Percentiles rank a stretch among this genome's conserved stretches.
phyloP scores from a whole-genome alignment of 2,113 vertebrate species.

The Cyprinus carpio region DNA sequence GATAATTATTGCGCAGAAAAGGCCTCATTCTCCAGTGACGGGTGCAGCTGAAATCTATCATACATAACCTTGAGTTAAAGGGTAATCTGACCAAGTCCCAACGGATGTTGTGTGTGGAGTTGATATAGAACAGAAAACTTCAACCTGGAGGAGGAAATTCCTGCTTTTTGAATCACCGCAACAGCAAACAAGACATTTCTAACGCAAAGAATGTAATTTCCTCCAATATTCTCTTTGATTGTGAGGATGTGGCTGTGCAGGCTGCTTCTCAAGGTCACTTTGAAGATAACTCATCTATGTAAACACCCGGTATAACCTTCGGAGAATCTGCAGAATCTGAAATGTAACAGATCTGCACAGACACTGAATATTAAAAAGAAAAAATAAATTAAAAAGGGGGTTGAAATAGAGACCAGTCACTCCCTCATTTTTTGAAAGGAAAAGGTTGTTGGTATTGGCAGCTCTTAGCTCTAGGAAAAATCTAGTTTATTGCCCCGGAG shows the following conservation, averaged over 20 bases:
- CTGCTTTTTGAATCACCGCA: not conserved
- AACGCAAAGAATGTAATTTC: constrained; percentile 15
- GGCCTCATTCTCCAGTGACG: not conserved
- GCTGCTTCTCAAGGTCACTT: constrained; percentile 29
- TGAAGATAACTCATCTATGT: constrained; percentile 40
- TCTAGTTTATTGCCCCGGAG: not conserved
- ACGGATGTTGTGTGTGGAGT: not conserved
- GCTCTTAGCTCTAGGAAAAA: not conserved
- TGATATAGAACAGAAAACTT: constrained; percentile 11
- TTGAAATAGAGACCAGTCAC: not conserved
- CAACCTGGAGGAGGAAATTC: not conserved
- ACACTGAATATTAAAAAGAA: constrained; percentile 13
- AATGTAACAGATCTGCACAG: constrained; percentile 11
- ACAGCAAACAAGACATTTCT: not conserved
- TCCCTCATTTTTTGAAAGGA: constrained; percentile 11
- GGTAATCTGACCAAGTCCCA: not conserved
- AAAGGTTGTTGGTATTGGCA: constrained; percentile 29
- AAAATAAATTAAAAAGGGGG: not conserved
- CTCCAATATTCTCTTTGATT: constrained; percentile 38
- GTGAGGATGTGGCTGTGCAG: constrained; percentile 45
- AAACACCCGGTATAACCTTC: constrained; percentile 35
- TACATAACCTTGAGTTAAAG: constrained; percentile 4
- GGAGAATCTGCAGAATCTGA: not conserved
- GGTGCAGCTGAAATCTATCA: not conserved
- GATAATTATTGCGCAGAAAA: not conserved